These are phyloP conservation scores for Coenobita brevimanus DNA, from an alignment of 1,140 invertebrate genomes.

Conservation along the genomic window DNA sequence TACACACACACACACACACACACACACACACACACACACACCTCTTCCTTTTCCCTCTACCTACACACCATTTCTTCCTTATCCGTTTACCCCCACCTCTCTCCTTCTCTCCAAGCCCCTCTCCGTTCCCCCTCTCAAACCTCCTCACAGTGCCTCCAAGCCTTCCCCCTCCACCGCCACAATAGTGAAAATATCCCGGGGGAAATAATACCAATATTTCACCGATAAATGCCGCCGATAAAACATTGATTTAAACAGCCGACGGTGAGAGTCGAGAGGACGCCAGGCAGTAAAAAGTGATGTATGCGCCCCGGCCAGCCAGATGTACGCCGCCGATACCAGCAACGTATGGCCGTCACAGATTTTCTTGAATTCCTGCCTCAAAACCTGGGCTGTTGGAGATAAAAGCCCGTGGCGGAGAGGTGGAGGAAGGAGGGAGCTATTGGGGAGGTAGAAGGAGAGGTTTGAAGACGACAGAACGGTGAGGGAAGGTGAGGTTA, in stretches of 20 bases:
- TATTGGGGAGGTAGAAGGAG: neutral
- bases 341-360: conserved; percentile 43
- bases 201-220: conserved; percentile 67
- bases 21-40: no score
- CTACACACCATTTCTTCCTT: no score
- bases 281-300: conserved; percentile 53
- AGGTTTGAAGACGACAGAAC: no score
- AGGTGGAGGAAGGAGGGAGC: neutral
- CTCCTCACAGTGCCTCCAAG: no score
- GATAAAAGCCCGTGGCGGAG: neutral
- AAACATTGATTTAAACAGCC: conserved; percentile 66
- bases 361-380: conserved; percentile 26
- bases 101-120: neutral
- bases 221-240: conserved; percentile 69
- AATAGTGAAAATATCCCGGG: conserved; percentile 65
- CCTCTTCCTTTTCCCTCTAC: no score
- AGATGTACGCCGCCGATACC: conserved; percentile 55
- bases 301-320: conserved; percentile 26
- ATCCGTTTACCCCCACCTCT: neutral
- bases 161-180: conserved; percentile 39
- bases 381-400: neutral
- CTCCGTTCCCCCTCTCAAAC: neutral
- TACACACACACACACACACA: no score
- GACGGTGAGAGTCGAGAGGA: conserved; percentile 46
- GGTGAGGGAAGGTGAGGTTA: no score